These are phyloP conservation scores for Sphecodes monilicornis DNA, from an alignment of 2,888 invertebrate species.

Conservation along the genomic window DNA sequence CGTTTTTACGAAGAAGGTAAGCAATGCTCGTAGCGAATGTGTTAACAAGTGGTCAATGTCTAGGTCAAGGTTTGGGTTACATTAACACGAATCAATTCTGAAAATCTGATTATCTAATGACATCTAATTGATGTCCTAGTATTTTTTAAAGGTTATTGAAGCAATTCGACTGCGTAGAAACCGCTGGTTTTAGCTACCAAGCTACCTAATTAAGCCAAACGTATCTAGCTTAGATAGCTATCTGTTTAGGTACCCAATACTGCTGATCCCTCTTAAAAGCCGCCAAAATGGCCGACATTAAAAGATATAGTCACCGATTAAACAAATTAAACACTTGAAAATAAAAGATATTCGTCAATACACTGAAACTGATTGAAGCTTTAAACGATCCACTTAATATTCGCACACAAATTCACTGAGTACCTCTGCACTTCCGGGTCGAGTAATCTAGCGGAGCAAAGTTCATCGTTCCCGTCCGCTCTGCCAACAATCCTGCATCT, in stretches of 20 bases:
- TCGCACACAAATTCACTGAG: neutral
- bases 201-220: neutral
- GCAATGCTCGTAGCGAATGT: too few species aligned
- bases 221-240: neutral
- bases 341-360: neutral
- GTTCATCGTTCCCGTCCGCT: conserved; percentile 17
- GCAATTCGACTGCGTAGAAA: neutral
- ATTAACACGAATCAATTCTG: too few species aligned
- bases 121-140: neutral
- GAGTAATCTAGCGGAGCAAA: conserved; percentile 4
- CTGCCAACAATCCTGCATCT: conserved; percentile 64
- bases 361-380: neutral
- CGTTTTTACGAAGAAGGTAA: too few species aligned
- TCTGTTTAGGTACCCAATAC: neutral
- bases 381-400: neutral
- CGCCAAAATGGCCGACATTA: neutral
- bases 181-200: neutral
- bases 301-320: neutral
- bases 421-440: conserved; percentile 69
- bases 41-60: too few species aligned
- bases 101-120: too few species aligned
- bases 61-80: too few species aligned
- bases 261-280: neutral
- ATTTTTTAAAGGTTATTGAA: neutral
- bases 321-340: neutral